These are phyloP conservation scores for Euplagia quadripunctaria DNA, from an alignment of 2,888 invertebrate species.

Conservation along the genomic window DNA sequence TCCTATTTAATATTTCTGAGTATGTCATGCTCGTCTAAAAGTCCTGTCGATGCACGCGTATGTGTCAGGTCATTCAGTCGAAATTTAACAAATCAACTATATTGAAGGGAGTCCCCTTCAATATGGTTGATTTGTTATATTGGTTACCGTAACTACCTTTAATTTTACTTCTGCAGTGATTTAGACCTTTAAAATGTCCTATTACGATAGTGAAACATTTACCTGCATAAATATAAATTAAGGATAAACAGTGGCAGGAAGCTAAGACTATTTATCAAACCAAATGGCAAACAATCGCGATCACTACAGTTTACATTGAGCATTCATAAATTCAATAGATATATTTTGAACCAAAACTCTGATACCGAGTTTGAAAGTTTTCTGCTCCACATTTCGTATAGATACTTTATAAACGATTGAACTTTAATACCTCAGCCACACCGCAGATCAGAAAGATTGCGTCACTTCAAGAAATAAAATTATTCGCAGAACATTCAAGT, in stretches of 20 bases:
- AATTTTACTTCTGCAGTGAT: no score
- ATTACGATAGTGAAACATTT: no score
- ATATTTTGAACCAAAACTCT: neutral
- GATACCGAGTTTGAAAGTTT: constrained; percentile 9
- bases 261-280: neutral
- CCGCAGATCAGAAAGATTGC: constrained; percentile 9
- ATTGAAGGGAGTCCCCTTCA: no score
- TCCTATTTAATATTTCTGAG: no score
- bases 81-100: no score
- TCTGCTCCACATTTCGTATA: neutral
- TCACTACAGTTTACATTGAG: neutral
- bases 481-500: constrained; percentile 11
- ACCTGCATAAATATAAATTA: no score
- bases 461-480: constrained; percentile 8
- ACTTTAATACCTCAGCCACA: constrained; percentile 1
- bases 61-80: no score
- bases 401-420: constrained; percentile 6
- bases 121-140: no score
- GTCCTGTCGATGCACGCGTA: no score
- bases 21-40: no score
- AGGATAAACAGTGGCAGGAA: neutral
- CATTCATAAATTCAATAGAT: neutral
- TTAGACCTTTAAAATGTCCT: no score
- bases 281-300: neutral
- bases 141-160: no score